A percentile compares a stretch with the other conserved stretches of the same genome.
Evolutionary conservation across 1,140 invertebrate species (phyloP).

Genomic region (Bombus turneri): DNA sequence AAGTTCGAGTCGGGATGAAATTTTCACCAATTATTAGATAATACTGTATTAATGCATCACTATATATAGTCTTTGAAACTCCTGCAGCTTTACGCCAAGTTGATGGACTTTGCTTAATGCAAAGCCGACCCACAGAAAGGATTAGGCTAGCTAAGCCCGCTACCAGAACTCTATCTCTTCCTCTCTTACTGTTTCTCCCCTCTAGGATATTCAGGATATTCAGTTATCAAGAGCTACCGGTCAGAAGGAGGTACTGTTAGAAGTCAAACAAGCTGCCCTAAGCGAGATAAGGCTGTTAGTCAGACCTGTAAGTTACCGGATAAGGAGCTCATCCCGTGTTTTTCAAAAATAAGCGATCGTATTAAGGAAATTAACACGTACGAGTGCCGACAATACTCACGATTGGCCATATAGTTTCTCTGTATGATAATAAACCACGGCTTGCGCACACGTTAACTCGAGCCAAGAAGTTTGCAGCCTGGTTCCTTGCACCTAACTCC

Average conservation of each 20-base stretch:
- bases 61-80: constrained; percentile 37
- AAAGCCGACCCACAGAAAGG: constrained; percentile 73
- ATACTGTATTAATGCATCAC: constrained; percentile 21
- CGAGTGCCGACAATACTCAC: background rate
- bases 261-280: constrained; percentile 80
- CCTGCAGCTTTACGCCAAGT: constrained; percentile 51
- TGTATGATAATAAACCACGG: constrained; percentile 56
- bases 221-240: constrained; percentile 79
- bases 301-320: constrained; percentile 60
- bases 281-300: constrained; percentile 72
- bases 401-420: constrained; percentile 35
- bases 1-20: background rate
- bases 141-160: constrained; percentile 74
- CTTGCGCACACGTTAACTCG: constrained; percentile 28
- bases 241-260: constrained; percentile 76
- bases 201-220: constrained; percentile 68
- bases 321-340: constrained; percentile 51
- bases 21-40: constrained; percentile 21
- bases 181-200: constrained; percentile 17
- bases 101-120: constrained; percentile 68
- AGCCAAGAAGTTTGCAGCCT: constrained; percentile 68
- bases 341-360: constrained; percentile 66
- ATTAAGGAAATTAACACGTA: constrained; percentile 32
- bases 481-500: constrained; percentile 61
- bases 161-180: constrained; percentile 52